These are phyloP conservation scores for Arnoldichthys spilopterus DNA, from an alignment of 2,797 vertebrate genomes.

Conservation along the genomic window DNA sequence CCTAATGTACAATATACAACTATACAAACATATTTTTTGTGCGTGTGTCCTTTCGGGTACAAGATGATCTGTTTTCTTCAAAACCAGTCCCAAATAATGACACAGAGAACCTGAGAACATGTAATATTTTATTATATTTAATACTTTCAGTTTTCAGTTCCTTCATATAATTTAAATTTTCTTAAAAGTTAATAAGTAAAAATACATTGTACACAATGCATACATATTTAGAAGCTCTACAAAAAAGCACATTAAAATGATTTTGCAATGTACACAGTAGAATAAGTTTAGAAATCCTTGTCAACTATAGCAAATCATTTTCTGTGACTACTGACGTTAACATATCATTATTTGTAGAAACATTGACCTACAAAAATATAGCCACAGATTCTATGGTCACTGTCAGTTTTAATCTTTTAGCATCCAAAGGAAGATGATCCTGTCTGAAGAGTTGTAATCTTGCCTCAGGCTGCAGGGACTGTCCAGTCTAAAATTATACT, in stretches of 20 bases:
- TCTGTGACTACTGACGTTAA: neutral
- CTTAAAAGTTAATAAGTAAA: too few relatives aligned
- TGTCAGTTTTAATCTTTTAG: conserved; percentile 10
- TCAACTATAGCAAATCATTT: neutral
- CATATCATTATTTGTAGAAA: neutral
- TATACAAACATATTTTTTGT: too few relatives aligned
- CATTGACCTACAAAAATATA: conserved; percentile 9
- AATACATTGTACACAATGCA: too few relatives aligned
- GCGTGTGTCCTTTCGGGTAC: neutral
- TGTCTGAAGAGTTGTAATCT: conserved; percentile 21
- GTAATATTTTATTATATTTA: too few relatives aligned
- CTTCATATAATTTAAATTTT: too few relatives aligned
- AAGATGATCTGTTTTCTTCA: neutral
- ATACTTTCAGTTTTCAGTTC: too few relatives aligned
- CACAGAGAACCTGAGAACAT: neutral
- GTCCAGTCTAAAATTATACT: conserved; percentile 61
- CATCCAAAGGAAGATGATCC: conserved; percentile 48
- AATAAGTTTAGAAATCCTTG: neutral
- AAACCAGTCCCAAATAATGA: neutral
- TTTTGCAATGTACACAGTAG: too few relatives aligned
- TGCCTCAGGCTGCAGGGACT: conserved; percentile 40
- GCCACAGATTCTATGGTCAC: neutral
- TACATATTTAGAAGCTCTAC: neutral
- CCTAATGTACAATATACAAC: neutral
- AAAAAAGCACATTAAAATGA: too few relatives aligned